Base-by-base conservation (phyloP, 2,888 invertebrate species). In the Hydraecia micacea region DNA sequence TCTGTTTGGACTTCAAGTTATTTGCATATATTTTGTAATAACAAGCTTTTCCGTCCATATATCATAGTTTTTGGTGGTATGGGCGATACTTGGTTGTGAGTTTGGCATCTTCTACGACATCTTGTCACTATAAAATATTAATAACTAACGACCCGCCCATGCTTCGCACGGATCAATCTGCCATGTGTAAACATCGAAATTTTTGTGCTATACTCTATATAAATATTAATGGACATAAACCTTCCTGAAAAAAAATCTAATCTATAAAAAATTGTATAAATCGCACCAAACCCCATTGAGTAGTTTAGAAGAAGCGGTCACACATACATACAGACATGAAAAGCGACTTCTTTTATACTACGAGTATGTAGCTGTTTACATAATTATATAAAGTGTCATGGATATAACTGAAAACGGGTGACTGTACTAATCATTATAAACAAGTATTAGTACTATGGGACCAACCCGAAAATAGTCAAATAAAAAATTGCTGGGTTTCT, bases 1-100 rank as follows among this genome's bases (percentile, higher is more conserved):
- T 79, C 66, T 66, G 42, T 83, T 72, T 42, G 70, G 28, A 76
- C 52, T 79, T 49, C 46, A 52, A 73, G 52, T 65, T 63, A 72
- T 73, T 70, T 79, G 67, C 66, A 73, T 75, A 71, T 55, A 63
- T 85, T 79, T 75, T 65, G 66, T 52, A 70, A 39, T 66, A 72
- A 69, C 63, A 67, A 76, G 42, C 42, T 79, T 60, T 73, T 62
- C 42, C n/a, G 58, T 42, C 25, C 36, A 72, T 63, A 69, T 52
- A 69, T 77, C 71, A 77, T 36, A 55, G 11, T 67, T 75, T 73
- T 74, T 66, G 39, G 75, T 42, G 5, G 18, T 28, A 39, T 66
- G 62, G 32, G 55, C 58, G 36, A 60, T 52, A 58, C 18, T 65
- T 46, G 2, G 18, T 55, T 25, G 28, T 8, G 39, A 66, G 9